Base-by-base conservation (phyloP, 2,888 invertebrate species). In the Charanyca ferruginea region DNA sequence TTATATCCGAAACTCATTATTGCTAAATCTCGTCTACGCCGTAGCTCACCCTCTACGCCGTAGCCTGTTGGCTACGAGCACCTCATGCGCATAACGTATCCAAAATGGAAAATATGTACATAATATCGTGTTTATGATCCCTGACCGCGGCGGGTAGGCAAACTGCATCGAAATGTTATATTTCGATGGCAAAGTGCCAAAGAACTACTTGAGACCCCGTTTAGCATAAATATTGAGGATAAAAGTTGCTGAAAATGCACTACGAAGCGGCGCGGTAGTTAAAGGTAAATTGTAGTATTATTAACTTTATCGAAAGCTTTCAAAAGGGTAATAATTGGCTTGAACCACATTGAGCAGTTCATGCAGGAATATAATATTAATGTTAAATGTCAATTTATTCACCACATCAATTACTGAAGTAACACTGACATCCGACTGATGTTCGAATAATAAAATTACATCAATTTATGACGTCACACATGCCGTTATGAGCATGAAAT, bases 151-250 rank as follows among this genome's bases (percentile, higher is more conserved):
- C 28, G 11, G 69, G 53, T 20, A 42, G 38, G 63, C 49, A 44
- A 41, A 69, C 51, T 75, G 70, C 73, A 75, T 63, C 49, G 23
- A 63, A 58, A 63, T 58, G 35, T 59, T 23, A 68, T 23, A 38
- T 35, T 58, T 63, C n/a, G 28, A 22, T 69, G 73, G 76, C 63
- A 55, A 44, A 75, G 42, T 57, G 76, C 73, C 73, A 69, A 64
- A 64, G 51, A 52, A 48, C 23, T 23, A 9, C 55, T 52, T 11
- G 69, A 41, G 49, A 44, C n/a, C 41, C 20, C 35, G 55, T 48
- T 59, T 48, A 59, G 32, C 55, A 64, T 64, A 64, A 55, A 55
- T 59, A 76, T 73, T 58, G 18, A 18, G 38, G 7, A 38, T 59
- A 47, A 62, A 54, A 54, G 23, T 59, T 44, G 35, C 45, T 68